A percentile compares a stretch with the other conserved stretches of the same genome.
These are phyloP conservation scores for Eurois occulta DNA, from an alignment of 2,888 invertebrate genomes.

Conservation along the genomic window DNA sequence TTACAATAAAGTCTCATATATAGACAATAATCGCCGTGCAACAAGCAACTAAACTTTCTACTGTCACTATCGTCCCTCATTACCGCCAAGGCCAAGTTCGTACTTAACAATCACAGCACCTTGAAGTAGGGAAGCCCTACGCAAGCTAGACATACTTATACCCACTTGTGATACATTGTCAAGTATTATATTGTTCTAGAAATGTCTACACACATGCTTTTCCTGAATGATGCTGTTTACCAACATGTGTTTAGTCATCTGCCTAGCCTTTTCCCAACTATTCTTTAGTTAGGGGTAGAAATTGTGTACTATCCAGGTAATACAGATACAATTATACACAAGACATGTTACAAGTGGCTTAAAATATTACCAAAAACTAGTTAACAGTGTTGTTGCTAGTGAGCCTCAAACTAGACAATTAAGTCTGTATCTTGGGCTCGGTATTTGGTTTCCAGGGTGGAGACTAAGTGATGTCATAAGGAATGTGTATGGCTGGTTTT, in stretches of 20 bases:
- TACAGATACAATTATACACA: too few relatives aligned
- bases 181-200: constrained; percentile 20
- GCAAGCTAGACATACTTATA: constrained; percentile 5
- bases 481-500: too few relatives aligned
- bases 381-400: too few relatives aligned
- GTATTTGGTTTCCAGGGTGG: too few relatives aligned
- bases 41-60: not conserved
- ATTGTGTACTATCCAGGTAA: too few relatives aligned
- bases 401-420: too few relatives aligned
- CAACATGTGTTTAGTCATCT: not conserved
- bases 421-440: too few relatives aligned
- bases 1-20: not conserved
- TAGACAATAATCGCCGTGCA: not conserved
- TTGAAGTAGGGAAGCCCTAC: constrained; percentile 47
- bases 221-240: not conserved
- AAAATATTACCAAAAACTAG: too few relatives aligned
- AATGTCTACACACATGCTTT: not conserved
- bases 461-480: too few relatives aligned
- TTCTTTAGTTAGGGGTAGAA: too few relatives aligned
- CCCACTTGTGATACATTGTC: not conserved
- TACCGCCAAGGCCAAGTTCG: constrained; percentile 26
- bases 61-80: not conserved
- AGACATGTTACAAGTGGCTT: too few relatives aligned
- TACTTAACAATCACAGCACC: constrained; percentile 28
- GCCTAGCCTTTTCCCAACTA: not conserved